Evolutionary conservation across 2,888 invertebrate genomes (phyloP), one percentile per base, ranked within the genome.

Genomic region (Dryadula phaetusa): DNA sequence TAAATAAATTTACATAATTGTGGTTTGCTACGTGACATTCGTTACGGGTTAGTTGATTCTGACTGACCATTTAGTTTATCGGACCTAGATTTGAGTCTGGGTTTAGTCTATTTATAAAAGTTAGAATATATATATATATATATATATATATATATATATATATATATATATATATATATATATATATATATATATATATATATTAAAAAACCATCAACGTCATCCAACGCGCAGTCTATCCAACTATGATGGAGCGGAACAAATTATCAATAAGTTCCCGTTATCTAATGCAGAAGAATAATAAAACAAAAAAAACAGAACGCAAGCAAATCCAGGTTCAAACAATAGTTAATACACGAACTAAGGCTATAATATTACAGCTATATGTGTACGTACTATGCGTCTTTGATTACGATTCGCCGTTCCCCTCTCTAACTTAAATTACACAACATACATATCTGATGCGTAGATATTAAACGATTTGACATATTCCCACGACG

Each of bases 401-500:
- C 44, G 60, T 60, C 60, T 60, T 60, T 60, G 60, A 60, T 60
- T 60, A 44, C 44, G 44, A 44, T 60, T 60, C 60, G 14, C 28
- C 60, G 60, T 46, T 60, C 60, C 60, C 60, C 60, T 60, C 60
- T 56, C 60, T 44, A 60, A 60, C 60, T 60, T 60, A 60, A 64
- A 64, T 64, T 64, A 46, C 54, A 47, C 46, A 64, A 64, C 56
- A 28, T 44, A 64, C 46, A 25, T 44, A 46, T 32, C 44, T 40
- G 54, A 64, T 34, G 54, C 32, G 42, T 32, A 58, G 63, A 64
- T 54, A 64, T 52, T 34, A 64, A 56, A 64, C 47, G 34, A 37
- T 46, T 64, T 56, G 56, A 64, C 53, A 56, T 53, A 47, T 60
- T 64, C 56, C 56, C 64, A 64, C 46, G 42, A 28, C 53, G 46